A percentile compares a stretch with the other conserved stretches of the same genome.
Evolutionary conservation across 2,888 invertebrate genomes (phyloP).

Genomic region (Pachliopta kotzebuea): DNA sequence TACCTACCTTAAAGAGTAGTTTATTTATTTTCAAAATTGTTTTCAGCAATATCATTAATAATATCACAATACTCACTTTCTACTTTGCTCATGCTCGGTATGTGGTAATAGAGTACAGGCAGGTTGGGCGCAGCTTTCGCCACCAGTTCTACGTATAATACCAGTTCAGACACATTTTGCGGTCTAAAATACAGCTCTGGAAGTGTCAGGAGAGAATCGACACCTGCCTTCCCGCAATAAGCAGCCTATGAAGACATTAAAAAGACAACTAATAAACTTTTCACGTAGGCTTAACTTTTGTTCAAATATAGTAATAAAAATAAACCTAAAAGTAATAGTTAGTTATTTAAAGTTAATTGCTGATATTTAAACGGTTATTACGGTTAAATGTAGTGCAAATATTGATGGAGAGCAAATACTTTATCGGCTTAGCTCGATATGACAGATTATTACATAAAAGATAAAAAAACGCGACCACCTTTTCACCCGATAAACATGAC

Average conservation of each 20-base stretch:
- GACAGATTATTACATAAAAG: slow-evolving; percentile 18
- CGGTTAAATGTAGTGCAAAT: not conserved
- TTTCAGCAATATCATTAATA: too few relatives aligned
- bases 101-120: slow-evolving; percentile 92
- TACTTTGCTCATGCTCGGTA: slow-evolving; percentile 86
- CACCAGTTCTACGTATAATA: slow-evolving; percentile 84
- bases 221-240: slow-evolving; percentile 84
- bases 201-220: slow-evolving; percentile 85
- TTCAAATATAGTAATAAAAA: not conserved
- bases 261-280: too few relatives aligned
- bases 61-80: slow-evolving; percentile 80
- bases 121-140: slow-evolving; percentile 86
- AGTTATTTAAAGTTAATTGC: not conserved
- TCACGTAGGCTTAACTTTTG: not conserved
- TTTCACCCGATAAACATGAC: slow-evolving; percentile 18
- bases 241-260: slow-evolving; percentile 74
- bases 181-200: slow-evolving; percentile 91
- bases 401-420: not conserved
- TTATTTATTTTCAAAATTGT: too few relatives aligned
- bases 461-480: slow-evolving; percentile 11
- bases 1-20: too few relatives aligned
- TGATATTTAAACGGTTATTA: not conserved
- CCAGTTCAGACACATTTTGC: slow-evolving; percentile 78
- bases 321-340: not conserved
- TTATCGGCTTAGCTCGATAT: slow-evolving; percentile 8